Evolutionary conservation across 2,113 vertebrate species (phyloP), one percentile per base, ranked within the genome.

Genomic region (Ibidorhyncha struthersii): DNA sequence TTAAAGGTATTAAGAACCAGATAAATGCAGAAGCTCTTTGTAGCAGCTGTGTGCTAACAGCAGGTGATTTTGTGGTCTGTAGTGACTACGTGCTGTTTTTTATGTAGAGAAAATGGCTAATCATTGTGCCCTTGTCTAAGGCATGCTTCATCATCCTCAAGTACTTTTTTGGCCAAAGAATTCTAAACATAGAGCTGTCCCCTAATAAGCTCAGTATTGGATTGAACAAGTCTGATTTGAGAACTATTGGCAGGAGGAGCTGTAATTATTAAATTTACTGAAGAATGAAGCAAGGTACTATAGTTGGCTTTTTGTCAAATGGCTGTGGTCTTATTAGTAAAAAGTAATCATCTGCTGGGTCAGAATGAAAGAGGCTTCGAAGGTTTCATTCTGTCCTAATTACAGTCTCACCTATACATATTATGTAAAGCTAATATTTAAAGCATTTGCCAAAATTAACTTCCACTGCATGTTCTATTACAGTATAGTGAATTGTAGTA

Each of bases 401-500:
- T 98, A 98, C 96, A 97, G 97, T 98, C 98, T 98, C 97, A 98
- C 98, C 98, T 98, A 95, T 98, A 98, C 97, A 95, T 97, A 98
- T 98, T 98, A 98, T 98, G 85, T 97, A 98, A 98, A 98, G 97
- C 98, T 98, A 98, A 98, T 98, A 98, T 98, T 98, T 98, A 98
- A 98, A 98, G 97, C 97, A 98, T 98, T 98, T 98, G 97, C 98
- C 97, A 98, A 98, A 98, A 98, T 98, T 98, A 98, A 98, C 98
- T 98, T 98, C 96, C 95, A 97, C 97, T 97, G 97, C 97, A 88
- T 98, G 97, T 97, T 98, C 97, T 98, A 97, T 98, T 98, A 98
- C 92, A 97, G 95, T 89, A 85, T 91, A 96, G 91, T 97, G 98
- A 98, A 98, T 98, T 97, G 97, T 96, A 96, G 97, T 94, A 96